These are phyloP conservation scores for Calyptommatus sinebrachiatus DNA, from an alignment of 2,113 vertebrate genomes.

Conservation along the genomic window DNA sequence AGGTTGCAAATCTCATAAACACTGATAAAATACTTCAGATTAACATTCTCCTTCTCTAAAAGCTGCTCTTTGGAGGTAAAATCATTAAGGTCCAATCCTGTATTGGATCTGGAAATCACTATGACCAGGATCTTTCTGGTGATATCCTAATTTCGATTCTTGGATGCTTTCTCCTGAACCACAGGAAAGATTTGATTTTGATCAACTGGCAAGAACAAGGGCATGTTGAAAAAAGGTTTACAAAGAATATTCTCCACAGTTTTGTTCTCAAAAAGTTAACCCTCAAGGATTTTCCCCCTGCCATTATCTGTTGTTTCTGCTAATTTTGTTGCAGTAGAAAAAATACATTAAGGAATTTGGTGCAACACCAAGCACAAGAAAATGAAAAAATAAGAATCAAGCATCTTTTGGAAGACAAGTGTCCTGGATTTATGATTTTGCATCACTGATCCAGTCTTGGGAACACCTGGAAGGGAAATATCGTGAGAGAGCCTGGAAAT, in stretches of 20 bases:
- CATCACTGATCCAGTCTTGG: too few species aligned
- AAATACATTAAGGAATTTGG: background rate
- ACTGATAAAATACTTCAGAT: background rate
- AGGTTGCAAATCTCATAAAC: background rate
- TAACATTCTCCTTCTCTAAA: constrained; percentile 36
- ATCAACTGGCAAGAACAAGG: background rate
- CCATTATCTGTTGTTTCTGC: background rate
- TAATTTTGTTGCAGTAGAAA: background rate
- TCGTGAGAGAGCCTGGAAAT: too few species aligned
- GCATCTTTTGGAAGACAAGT: background rate
- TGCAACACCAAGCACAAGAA: background rate
- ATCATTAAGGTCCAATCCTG: background rate
- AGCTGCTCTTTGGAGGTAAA: background rate
- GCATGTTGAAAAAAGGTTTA: background rate
- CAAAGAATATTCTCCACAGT: background rate
- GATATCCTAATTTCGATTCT: background rate
- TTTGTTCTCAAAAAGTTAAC: background rate
- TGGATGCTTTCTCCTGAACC: background rate
- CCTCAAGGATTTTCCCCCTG: background rate
- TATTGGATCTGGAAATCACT: background rate
- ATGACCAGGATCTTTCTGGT: background rate
- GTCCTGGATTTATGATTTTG: too few species aligned
- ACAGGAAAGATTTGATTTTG: background rate
- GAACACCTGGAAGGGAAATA: too few species aligned
- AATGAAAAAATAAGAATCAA: background rate